A percentile compares a stretch with the other conserved stretches of the same genome.
Evolutionary conservation across 2,113 vertebrate genomes (phyloP).

Genomic region (Sclerurus mexicanus): DNA sequence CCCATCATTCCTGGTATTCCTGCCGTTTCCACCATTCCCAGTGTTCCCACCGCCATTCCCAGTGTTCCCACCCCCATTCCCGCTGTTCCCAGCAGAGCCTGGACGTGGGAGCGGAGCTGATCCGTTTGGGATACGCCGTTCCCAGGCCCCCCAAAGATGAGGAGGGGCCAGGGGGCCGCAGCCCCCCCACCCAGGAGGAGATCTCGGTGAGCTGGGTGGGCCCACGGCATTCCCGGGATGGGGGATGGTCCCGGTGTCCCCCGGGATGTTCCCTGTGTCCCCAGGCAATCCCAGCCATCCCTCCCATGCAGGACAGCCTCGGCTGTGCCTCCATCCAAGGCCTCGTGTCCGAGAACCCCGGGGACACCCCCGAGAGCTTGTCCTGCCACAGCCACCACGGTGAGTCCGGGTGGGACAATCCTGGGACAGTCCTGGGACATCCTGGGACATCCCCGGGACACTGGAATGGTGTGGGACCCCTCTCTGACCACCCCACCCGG

Average conservation of each 20-base stretch:
- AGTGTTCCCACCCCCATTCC: neutral
- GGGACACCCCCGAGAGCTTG: neutral
- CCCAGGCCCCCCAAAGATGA: conserved; percentile 36
- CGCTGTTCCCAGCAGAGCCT: conserved; percentile 64
- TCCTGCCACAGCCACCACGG: neutral
- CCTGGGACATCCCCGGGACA: too few relatives aligned
- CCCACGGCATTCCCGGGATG: neutral
- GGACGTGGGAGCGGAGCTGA: conserved; percentile 83
- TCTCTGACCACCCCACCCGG: neutral
- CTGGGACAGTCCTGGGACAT: too few relatives aligned
- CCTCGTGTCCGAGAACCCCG: neutral
- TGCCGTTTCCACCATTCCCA: neutral
- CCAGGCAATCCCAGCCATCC: too few relatives aligned
- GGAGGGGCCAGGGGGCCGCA: neutral
- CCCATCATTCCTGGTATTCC: neutral
- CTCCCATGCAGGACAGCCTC: too few relatives aligned
- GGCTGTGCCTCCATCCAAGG: too few relatives aligned
- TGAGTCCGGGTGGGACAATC: neutral
- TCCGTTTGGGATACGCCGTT: conserved; percentile 78
- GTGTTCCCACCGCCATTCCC: neutral
- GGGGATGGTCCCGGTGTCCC: too few relatives aligned
- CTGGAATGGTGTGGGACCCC: neutral
- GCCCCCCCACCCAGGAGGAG: neutral
- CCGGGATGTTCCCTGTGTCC: too few relatives aligned
- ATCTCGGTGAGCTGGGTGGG: neutral